Evolutionary conservation across 2,888 invertebrate genomes (phyloP), one percentile per base, ranked within the genome.

Genomic region (Nomada fucata): DNA sequence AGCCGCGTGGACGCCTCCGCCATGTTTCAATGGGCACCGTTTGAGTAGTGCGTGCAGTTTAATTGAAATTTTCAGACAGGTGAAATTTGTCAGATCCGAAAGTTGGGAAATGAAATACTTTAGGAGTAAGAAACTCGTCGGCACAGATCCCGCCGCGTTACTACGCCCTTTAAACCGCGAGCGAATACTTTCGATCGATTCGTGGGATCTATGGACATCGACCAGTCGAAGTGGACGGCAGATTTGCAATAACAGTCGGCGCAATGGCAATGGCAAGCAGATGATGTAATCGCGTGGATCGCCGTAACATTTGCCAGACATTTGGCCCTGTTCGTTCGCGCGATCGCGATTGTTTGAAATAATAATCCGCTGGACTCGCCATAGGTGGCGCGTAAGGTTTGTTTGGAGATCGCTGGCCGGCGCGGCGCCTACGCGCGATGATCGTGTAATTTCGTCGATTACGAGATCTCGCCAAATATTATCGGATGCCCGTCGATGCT

Each of bases 391-490:
- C 64, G 69, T 42, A 65, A 20, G 75, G 89, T 91, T 91, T 91
- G 88, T 90, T 91, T 91, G 84, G 59, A 79, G 81, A 87, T 60
- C 65, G 20, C 44, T 81, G 57, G 47, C 74, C 75, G 11, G 47
- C 15, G 55, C 55, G 67, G 50, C 87, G 75, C 91, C 89, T 88
- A 89, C 88, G 85, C 85, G 26, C 77, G 87, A 88, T 87, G 83
- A 87, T 68, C 85, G 69, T 69, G 83, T 85, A 83, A 88, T 83
- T 84, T 83, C 82, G 89, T 87, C 86, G 89, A 89, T 91, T 91
- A 90, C 89, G 86, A 88, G 81, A 89, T 83, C 81, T 64, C 85
- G 67, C 88, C 85, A 90, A 91, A 91, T 90, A 90, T 92, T 91
- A 91, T 90, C 89, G 85, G 89, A 91, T 90, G 88, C 89, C 89